Evolutionary conservation across 2,888 invertebrate species (phyloP).

Genomic region (Trilocha varians): DNA sequence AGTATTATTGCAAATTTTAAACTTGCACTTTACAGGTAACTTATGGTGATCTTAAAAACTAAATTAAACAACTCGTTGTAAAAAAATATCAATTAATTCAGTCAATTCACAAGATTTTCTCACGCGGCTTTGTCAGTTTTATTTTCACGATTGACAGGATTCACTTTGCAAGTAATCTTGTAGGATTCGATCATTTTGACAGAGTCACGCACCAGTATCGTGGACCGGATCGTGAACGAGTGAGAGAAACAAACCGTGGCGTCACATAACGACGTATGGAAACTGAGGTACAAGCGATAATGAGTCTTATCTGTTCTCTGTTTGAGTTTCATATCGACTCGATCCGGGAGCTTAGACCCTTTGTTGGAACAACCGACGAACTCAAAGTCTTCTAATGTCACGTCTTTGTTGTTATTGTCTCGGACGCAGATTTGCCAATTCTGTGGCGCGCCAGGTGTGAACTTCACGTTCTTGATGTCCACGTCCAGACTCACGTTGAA

Average conservation of each 20-base stretch:
- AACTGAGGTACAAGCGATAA: constrained; percentile 59
- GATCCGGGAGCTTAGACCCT: constrained; percentile 51
- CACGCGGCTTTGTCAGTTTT: constrained; percentile 9
- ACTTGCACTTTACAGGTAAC: background rate
- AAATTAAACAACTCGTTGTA: background rate
- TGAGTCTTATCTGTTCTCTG: constrained; percentile 55
- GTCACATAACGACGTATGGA: constrained; percentile 58
- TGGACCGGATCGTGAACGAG: constrained; percentile 55
- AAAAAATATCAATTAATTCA: background rate
- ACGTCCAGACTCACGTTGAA: constrained; percentile 58
- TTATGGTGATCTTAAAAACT: background rate
- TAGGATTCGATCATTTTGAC: constrained; percentile 64
- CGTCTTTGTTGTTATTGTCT: constrained; percentile 48
- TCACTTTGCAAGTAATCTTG: constrained; percentile 66
- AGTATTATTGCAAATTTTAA: background rate
- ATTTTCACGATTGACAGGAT: constrained; percentile 37
- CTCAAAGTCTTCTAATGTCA: constrained; percentile 55
- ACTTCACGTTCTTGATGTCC: constrained; percentile 59
- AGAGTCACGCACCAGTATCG: constrained; percentile 56
- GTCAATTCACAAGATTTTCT: background rate
- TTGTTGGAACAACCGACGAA: constrained; percentile 46
- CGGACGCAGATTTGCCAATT: constrained; percentile 65
- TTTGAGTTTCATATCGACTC: constrained; percentile 62
- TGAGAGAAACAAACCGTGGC: constrained; percentile 50
- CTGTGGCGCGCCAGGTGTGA: constrained; percentile 72